Percentiles rank a stretch among this genome's conserved stretches.
phyloP scores from a whole-genome alignment of 1,140 invertebrate species.

The Meloidogyne floridensis region DNA sequence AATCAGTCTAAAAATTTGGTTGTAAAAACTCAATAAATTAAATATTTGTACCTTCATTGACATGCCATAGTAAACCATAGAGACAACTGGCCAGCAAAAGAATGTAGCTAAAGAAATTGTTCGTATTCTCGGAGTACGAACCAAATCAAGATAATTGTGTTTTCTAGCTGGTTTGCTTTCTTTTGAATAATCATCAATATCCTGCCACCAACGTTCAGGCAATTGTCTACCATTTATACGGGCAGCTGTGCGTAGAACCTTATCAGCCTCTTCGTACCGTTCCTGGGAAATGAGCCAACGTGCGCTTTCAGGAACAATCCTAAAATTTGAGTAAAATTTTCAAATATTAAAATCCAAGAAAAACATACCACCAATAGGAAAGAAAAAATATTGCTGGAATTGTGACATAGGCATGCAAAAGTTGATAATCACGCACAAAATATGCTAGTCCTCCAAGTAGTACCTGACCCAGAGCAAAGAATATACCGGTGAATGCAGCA shows the following conservation, averaged over 20 bases:
- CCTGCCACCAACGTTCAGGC: constrained; percentile 62
- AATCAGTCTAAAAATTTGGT: constrained; percentile 41
- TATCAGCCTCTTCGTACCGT: constrained; percentile 59
- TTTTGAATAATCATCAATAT: constrained; percentile 44
- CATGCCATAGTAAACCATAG: constrained; percentile 66
- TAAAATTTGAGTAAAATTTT: constrained; percentile 36
- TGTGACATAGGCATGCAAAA: constrained; percentile 67
- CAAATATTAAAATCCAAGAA: constrained; percentile 31
- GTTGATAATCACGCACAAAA: constrained; percentile 66
- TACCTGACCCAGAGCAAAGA: constrained; percentile 67
- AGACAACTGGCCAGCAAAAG: constrained; percentile 61
- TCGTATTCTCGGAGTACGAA: constrained; percentile 58
- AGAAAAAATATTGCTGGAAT: constrained; percentile 60
- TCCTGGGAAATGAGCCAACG: constrained; percentile 66
- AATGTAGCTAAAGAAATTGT: constrained; percentile 46
- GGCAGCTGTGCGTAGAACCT: constrained; percentile 61
- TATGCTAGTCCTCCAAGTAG: constrained; percentile 66
- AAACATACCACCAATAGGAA: constrained; percentile 63
- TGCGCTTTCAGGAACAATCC: constrained; percentile 67
- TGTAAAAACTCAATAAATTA: not conserved
- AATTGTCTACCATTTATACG: constrained; percentile 55
- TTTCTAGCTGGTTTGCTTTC: constrained; percentile 24
- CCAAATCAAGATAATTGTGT: constrained; percentile 56
- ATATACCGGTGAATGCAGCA: constrained; percentile 67
- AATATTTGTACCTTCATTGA: constrained; percentile 50